Conservation (phyloP, 2,888 invertebrate species). For the Drosophila pseudotalamancana region DNA sequence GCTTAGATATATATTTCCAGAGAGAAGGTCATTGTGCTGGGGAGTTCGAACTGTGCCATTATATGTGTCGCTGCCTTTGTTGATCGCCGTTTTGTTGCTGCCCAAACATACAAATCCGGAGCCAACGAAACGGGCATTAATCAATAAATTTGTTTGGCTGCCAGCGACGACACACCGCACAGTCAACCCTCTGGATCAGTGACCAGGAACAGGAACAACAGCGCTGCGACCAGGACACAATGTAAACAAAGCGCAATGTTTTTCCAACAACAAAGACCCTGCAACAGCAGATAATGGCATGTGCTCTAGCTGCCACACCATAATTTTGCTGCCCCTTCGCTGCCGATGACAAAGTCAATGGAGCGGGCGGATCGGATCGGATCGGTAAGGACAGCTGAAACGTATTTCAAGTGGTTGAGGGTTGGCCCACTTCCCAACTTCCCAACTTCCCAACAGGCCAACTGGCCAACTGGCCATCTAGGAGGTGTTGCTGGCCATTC, state of each 20-base stretch:
- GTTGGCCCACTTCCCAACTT: no score
- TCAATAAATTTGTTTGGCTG: conserved; percentile 83
- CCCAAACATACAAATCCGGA: conserved; percentile 21
- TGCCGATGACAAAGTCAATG: conserved; percentile 55
- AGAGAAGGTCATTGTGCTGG: conserved; percentile 63
- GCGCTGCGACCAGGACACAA: conserved; percentile 42
- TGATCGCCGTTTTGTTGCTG: conserved; percentile 41
- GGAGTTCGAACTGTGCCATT: conserved; percentile 37
- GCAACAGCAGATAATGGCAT: conserved; percentile 48
- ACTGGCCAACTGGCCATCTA: conserved; percentile 8
- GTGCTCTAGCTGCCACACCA: conserved; percentile 28
- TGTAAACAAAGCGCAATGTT: conserved; percentile 64
- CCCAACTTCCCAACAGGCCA: no score
- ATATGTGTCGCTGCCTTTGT: conserved; percentile 51
- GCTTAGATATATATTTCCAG: conserved; percentile 42
- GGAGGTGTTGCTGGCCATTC: conserved; percentile 45
- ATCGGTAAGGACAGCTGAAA: conserved; percentile 53
- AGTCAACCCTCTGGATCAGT: conserved; percentile 41
- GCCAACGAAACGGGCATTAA: conserved; percentile 73
- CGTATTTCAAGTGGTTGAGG: conserved; percentile 44
- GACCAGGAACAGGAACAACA: conserved; percentile 1
- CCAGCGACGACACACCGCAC: conserved; percentile 69
- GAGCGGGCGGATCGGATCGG: conserved; percentile 54
- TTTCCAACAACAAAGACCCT: conserved; percentile 32
- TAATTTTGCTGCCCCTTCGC: conserved; percentile 52